A percentile compares a stretch with the other conserved stretches of the same genome.
phyloP scores from a whole-genome alignment of 2,797 vertebrate species.

The Halcyon badia region DNA sequence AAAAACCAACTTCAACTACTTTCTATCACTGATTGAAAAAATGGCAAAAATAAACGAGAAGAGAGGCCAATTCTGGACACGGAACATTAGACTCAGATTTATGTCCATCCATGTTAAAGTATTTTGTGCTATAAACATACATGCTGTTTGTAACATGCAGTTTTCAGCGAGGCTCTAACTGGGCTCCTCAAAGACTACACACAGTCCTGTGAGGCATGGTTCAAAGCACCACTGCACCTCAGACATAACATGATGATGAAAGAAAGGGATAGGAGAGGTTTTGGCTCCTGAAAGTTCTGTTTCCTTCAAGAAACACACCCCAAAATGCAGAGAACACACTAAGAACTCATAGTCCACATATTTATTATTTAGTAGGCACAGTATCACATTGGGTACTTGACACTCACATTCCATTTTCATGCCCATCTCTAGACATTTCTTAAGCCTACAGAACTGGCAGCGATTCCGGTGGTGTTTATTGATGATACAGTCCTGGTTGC shows the following conservation, averaged over 20 bases:
- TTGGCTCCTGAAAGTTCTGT: neutral
- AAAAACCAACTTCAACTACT: neutral
- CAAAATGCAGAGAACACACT: neutral
- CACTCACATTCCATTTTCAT: conserved; percentile 99
- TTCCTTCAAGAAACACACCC: neutral
- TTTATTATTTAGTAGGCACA: neutral
- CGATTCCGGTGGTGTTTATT: conserved; percentile 99
- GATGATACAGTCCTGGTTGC: conserved; percentile 97
- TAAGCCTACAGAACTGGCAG: conserved; percentile 97
- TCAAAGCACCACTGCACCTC: neutral
- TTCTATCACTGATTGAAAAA: neutral
- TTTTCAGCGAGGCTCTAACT: neutral
- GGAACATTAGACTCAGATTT: neutral
- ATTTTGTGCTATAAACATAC: neutral
- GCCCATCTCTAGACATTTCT: conserved; percentile 97
- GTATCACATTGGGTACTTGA: neutral
- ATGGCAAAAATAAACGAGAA: neutral
- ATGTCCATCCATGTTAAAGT: neutral
- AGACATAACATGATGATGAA: neutral
- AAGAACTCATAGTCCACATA: neutral
- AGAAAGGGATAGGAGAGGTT: neutral
- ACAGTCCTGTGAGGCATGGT: neutral
- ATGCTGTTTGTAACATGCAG: neutral
- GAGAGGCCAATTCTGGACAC: neutral
- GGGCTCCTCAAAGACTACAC: neutral